These are phyloP conservation scores for Lasioglossum zephyrum DNA, from an alignment of 2,888 invertebrate species.

Conservation along the genomic window DNA sequence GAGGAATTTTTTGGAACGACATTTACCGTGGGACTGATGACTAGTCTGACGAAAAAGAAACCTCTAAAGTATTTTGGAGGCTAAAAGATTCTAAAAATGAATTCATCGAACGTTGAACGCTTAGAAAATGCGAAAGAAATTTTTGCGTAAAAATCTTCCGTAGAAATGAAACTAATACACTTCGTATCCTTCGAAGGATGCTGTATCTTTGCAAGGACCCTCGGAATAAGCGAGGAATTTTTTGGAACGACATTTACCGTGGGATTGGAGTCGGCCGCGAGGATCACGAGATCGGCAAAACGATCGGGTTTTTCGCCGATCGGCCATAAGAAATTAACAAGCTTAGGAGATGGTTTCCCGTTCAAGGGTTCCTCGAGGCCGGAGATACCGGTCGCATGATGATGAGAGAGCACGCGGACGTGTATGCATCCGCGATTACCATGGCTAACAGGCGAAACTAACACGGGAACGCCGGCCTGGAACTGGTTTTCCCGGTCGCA, in stretches of 20 bases:
- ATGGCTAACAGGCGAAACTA: constrained; percentile 60
- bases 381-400: constrained; percentile 19
- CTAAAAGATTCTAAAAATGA: not conserved
- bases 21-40: not conserved
- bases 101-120: not conserved
- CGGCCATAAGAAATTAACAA: constrained; percentile 39
- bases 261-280: not conserved
- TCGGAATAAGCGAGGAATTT: not conserved
- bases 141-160: too few species aligned
- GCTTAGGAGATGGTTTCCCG: constrained; percentile 8
- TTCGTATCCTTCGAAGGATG: not conserved
- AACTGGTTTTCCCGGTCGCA: constrained; percentile 71
- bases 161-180: not conserved
- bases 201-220: not conserved
- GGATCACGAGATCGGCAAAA: not conserved
- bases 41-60: not conserved
- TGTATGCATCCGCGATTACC: constrained; percentile 52
- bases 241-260: not conserved
- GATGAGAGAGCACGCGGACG: constrained; percentile 39
- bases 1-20: not conserved
- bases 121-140: not conserved
- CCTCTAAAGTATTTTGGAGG: too few species aligned
- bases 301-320: constrained; percentile 20
- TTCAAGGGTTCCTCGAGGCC: constrained; percentile 30
- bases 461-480: constrained; percentile 64